Evolutionary conservation across 2,888 invertebrate genomes (phyloP).

Genomic region (Zygogramma bicolorata): DNA sequence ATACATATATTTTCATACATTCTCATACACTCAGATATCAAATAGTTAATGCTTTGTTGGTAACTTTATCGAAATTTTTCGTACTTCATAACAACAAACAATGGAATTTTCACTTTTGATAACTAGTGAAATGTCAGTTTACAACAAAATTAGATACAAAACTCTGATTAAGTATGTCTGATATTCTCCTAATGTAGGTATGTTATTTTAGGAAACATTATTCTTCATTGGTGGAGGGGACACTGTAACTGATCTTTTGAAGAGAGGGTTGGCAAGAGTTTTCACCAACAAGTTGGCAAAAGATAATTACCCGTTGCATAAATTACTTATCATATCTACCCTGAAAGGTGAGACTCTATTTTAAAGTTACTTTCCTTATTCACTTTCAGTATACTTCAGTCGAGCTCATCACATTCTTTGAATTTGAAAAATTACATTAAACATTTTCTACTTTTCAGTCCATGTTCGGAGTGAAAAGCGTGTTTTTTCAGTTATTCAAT

Average conservation of each 20-base stretch:
- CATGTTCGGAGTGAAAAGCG: background rate
- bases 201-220: background rate
- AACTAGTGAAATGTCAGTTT: background rate
- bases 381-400: background rate
- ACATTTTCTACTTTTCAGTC: background rate
- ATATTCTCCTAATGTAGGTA: background rate
- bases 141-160: background rate
- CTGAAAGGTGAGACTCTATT: slow-evolving; percentile 3
- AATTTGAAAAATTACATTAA: background rate
- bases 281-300: background rate
- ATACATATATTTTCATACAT: background rate
- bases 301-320: background rate
- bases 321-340: background rate
- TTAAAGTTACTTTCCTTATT: background rate
- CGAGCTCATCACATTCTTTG: background rate
- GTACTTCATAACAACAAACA: background rate
- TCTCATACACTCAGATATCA: slow-evolving; percentile 1
- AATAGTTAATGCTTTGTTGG: background rate
- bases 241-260: background rate
- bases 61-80: background rate
- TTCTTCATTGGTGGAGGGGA: background rate
- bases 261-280: slow-evolving; percentile 1
- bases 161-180: background rate
- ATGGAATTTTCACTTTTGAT: background rate
- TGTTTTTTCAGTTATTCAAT: background rate